Percentiles rank a stretch among this genome's conserved stretches.
phyloP scores from a whole-genome alignment of 64 coral and sea anemone genomes.

The Cladopsammia gracilis region DNA sequence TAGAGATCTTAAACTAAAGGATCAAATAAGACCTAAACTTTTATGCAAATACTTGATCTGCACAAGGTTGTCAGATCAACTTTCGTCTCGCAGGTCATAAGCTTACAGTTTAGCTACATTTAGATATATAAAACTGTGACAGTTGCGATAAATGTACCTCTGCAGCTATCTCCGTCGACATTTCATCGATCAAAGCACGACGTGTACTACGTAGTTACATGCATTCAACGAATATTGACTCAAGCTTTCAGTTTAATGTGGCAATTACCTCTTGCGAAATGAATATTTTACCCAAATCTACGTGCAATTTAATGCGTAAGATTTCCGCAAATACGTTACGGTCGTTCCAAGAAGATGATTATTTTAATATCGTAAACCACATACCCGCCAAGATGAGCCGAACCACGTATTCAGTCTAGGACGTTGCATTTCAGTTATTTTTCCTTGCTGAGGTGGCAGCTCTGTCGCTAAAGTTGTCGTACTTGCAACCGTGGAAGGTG shows the following conservation, averaged over 20 bases:
- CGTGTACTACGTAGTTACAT: not conserved
- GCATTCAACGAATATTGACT: not conserved
- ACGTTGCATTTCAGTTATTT: not conserved
- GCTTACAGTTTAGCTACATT: too few relatives aligned
- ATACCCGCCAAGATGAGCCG: slow-evolving; percentile 13
- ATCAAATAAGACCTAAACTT: too few relatives aligned
- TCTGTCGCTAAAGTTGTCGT: not conserved
- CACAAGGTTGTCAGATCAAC: too few relatives aligned
- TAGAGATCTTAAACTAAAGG: too few relatives aligned
- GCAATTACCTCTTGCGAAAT: not conserved
- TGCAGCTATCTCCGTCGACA: too few relatives aligned
- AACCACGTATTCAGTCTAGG: slow-evolving; percentile 12
- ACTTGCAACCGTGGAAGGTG: too few relatives aligned
- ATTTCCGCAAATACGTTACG: not conserved
- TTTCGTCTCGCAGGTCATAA: too few relatives aligned
- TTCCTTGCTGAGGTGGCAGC: not conserved
- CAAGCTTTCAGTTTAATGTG: not conserved
- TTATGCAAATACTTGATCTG: too few relatives aligned
- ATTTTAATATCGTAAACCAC: not conserved
- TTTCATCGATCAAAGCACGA: not conserved
- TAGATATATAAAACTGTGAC: too few relatives aligned
- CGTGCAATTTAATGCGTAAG: too few relatives aligned
- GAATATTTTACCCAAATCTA: too few relatives aligned
- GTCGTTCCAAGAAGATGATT: not conserved
- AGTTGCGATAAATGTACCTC: too few relatives aligned